Conservation (phyloP, 2,113 vertebrate genomes). For the Callopanchax toddi region DNA sequence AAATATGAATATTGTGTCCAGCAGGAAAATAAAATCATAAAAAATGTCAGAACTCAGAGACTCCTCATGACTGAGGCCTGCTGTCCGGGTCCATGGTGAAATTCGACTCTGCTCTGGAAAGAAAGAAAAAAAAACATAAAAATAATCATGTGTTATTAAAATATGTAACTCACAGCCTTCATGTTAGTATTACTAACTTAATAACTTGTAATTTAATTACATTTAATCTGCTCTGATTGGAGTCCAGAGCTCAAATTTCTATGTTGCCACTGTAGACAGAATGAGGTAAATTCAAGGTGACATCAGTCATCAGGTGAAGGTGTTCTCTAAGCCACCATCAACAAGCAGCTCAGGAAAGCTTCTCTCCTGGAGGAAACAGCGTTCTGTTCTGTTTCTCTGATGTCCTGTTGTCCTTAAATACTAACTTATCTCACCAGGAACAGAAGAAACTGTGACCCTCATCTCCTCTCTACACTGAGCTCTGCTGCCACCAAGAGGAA, state of each 20-base stretch:
- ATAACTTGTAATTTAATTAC: no score
- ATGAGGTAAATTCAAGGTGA: conserved; percentile 45
- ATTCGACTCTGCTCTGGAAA: conserved; percentile 71
- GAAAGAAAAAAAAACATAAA: no score
- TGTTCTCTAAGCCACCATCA: conserved; percentile 5
- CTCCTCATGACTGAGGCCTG: neutral
- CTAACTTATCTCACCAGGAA: conserved; percentile 14
- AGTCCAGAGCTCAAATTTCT: neutral
- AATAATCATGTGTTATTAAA: neutral
- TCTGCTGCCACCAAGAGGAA: conserved; percentile 71
- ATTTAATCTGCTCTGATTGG: neutral
- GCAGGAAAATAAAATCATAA: neutral
- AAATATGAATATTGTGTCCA: neutral
- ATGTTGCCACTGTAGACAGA: conserved; percentile 19
- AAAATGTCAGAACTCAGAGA: neutral
- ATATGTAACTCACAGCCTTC: no score
- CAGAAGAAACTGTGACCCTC: neutral
- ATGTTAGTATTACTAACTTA: no score
- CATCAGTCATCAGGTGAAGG: neutral
- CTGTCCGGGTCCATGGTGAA: conserved; percentile 74
- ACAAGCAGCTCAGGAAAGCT: neutral
- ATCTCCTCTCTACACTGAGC: conserved; percentile 1
- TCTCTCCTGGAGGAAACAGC: conserved; percentile 13
- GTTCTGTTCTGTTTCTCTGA: conserved; percentile 16
- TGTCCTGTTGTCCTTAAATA: conserved; percentile 7